Base-by-base conservation (phyloP, 2,888 invertebrate species). In the Drosophila quasianomalipes region DNA sequence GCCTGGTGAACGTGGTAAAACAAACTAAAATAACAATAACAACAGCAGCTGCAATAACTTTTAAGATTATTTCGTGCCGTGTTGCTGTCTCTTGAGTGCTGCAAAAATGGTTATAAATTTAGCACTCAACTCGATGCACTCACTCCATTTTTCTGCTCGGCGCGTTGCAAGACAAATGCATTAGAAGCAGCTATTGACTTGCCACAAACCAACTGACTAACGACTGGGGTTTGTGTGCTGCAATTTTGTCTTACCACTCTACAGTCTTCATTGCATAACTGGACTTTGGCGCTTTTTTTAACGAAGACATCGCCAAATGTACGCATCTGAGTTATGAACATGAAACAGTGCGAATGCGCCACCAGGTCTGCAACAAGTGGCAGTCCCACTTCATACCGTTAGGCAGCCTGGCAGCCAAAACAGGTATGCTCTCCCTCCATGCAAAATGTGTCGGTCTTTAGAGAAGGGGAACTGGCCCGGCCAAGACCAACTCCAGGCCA, bases 311-410 rank as follows among this genome's bases (percentile, higher is more conserved):
- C 74, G 77, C 58, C 68, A 58, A 65, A 60, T 62, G 81, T 80
- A 85, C 78, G 82, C 83, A 79, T 79, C 88, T 89, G 85, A 91
- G 85, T 89, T 89, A 89, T 89, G 91, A 91, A 89, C 90, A 89
- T 86, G 89, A 84, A 86, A 78, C 82, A 83, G 76, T 85, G 85
- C 74, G 76, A 81, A 72, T 81, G 76, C 72, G 81, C 82, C 84
- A 83, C 71, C 68, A 76, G 69, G 82, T 78, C 78, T 69, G 62
- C 63, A 78, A 73, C 91, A 89, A 89, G 87, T 89, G 89, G 82
- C 74, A 78, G 76, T 41, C 47, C 60, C 70, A 26, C 71, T 26
- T 63, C 28, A 52, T 61, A 87, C 85, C 85, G 85, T 85, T 85
- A 85, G 76, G 51, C 41, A 68, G 55, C 66, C 37, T 62, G 67